phyloP scores from a whole-genome alignment of 2,888 invertebrate genomes.

The Diarsia rubi region DNA sequence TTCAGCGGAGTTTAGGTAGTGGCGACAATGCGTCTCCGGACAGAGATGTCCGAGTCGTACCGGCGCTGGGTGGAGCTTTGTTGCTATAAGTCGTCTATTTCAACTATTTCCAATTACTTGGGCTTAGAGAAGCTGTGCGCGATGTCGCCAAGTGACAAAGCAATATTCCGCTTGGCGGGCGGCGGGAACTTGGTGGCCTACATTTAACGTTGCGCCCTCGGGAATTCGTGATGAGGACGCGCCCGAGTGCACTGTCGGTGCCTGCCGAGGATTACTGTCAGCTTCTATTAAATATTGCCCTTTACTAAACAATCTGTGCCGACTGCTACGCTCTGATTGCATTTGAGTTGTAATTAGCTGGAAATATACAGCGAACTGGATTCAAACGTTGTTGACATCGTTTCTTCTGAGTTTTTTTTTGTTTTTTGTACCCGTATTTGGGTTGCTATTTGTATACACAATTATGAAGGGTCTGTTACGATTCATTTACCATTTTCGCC shows the following conservation, averaged over 20 bases:
- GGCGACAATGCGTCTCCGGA: slow-evolving; percentile 53
- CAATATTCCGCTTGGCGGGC: slow-evolving; percentile 87
- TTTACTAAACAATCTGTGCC: slow-evolving; percentile 72
- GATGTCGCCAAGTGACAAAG: slow-evolving; percentile 90
- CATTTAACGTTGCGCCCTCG: slow-evolving; percentile 88
- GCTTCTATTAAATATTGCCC: slow-evolving; percentile 82
- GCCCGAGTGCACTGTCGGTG: slow-evolving; percentile 83
- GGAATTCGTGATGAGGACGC: slow-evolving; percentile 88
- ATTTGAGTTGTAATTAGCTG: slow-evolving; percentile 53
- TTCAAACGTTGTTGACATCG: slow-evolving; percentile 19
- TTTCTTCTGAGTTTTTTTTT: slow-evolving; percentile 4
- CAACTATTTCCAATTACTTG: slow-evolving; percentile 91
- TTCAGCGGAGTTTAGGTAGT: slow-evolving; percentile 57
- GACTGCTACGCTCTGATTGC: slow-evolving; percentile 57
- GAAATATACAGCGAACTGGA: slow-evolving; percentile 46
- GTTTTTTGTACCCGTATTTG: slow-evolving; percentile 12
- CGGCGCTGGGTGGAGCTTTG: slow-evolving; percentile 71
- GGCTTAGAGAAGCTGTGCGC: slow-evolving; percentile 88
- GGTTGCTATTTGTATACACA: not conserved
- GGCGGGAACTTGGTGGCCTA: slow-evolving; percentile 88
- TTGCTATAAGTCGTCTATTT: slow-evolving; percentile 87
- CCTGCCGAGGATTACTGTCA: slow-evolving; percentile 83
- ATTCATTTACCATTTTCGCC: slow-evolving; percentile 6
- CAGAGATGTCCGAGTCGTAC: slow-evolving; percentile 57
- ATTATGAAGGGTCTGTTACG: not conserved